phyloP scores from a whole-genome alignment of 1,140 invertebrate species.

The Brachionus manjavacas region DNA sequence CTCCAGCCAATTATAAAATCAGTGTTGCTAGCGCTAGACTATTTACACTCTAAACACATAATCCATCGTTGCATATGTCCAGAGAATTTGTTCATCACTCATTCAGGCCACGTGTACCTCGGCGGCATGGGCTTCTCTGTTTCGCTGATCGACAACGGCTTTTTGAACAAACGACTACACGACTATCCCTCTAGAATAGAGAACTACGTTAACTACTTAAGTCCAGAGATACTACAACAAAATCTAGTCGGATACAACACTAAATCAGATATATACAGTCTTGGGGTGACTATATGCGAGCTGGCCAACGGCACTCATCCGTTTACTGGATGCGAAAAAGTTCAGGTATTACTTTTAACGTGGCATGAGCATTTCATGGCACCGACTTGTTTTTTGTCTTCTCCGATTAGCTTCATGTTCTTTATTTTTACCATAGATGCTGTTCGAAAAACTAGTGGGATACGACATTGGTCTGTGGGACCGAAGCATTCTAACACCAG shows the following conservation, averaged over 20 bases:
- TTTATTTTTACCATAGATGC: conserved; percentile 17
- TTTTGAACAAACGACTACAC: conserved; percentile 66
- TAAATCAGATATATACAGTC: conserved; percentile 81
- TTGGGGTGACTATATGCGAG: conserved; percentile 81
- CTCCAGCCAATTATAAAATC: conserved; percentile 74
- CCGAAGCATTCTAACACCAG: conserved; percentile 15
- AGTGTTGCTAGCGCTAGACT: conserved; percentile 71
- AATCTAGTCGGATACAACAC: conserved; percentile 80
- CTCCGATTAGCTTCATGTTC: background rate
- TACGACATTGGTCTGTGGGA: conserved; percentile 42
- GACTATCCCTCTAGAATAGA: conserved; percentile 68
- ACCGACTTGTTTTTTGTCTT: background rate
- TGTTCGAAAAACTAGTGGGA: conserved; percentile 35
- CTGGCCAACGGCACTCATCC: conserved; percentile 80
- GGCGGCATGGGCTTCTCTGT: conserved; percentile 73
- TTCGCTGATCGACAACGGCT: conserved; percentile 67
- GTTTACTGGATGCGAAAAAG: conserved; percentile 62
- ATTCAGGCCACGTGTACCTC: conserved; percentile 66
- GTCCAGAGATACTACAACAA: conserved; percentile 83
- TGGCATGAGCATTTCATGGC: background rate
- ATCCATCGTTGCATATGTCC: conserved; percentile 81
- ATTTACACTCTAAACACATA: conserved; percentile 75
- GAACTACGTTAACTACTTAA: conserved; percentile 75
- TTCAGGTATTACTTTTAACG: background rate
- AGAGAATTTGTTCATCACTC: conserved; percentile 73